These are phyloP conservation scores for Bradysia coprophila DNA, from an alignment of 1,140 invertebrate species.

Conservation along the genomic window DNA sequence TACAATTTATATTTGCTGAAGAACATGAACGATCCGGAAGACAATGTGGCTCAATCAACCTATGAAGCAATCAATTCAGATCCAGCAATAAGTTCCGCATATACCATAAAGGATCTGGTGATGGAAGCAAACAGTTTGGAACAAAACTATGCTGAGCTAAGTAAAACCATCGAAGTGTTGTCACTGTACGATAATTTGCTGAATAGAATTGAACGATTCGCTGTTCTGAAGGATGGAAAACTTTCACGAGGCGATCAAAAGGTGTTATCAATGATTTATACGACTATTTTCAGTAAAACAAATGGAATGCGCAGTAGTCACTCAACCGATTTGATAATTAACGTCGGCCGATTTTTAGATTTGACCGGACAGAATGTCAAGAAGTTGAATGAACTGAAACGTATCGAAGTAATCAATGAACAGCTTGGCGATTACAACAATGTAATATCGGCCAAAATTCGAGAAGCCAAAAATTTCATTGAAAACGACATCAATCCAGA, in stretches of 20 bases:
- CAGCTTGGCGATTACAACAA: neutral
- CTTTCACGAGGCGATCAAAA: neutral
- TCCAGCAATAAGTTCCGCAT: neutral
- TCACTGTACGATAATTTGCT: neutral
- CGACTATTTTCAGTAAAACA: neutral
- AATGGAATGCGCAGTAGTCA: neutral
- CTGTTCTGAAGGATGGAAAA: neutral
- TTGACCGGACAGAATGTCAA: neutral
- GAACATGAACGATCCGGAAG: neutral
- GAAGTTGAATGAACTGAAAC: neutral
- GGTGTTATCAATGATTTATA: neutral
- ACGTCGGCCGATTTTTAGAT: neutral
- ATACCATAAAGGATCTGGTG: neutral
- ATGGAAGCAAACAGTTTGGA: neutral
- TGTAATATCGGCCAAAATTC: neutral
- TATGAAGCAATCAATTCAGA: neutral
- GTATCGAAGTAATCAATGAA: neutral
- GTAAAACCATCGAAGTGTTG: neutral
- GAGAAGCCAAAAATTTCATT: neutral
- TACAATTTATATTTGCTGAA: neutral
- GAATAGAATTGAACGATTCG: neutral
- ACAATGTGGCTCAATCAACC: neutral
- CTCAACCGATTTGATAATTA: neutral
- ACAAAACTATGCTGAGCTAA: neutral
- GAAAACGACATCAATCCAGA: neutral